Conservation (phyloP, 2,113 vertebrate species). For the Mormyrus lacerda region DNA sequence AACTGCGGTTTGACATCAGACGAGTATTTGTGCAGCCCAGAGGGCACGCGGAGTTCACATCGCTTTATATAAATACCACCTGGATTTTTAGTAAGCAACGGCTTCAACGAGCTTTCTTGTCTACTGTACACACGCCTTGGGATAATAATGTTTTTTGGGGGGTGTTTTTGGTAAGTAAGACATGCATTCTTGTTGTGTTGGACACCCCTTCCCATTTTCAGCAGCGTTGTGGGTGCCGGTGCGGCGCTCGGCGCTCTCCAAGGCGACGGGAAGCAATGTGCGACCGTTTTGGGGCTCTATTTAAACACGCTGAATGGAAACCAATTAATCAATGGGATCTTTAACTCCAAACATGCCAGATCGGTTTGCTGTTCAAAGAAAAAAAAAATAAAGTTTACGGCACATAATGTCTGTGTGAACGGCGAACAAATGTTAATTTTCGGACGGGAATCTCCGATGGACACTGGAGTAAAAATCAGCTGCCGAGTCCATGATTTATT, state of each 20-base stretch:
- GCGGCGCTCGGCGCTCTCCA: background rate
- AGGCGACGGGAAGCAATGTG: background rate
- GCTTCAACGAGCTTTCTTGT: background rate
- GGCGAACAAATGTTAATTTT: background rate
- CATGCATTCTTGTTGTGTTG: background rate
- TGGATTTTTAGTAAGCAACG: background rate
- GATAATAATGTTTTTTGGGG: background rate
- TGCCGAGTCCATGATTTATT: background rate
- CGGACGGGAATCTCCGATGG: background rate
- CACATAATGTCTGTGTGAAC: background rate
- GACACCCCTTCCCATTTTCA: background rate
- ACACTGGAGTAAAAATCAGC: background rate
- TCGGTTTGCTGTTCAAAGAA: background rate
- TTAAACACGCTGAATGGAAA: background rate
- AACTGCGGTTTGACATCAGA: background rate
- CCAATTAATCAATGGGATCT: conserved; percentile 10
- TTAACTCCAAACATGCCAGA: background rate
- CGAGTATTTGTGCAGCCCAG: background rate
- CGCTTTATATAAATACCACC: background rate
- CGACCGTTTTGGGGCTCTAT: background rate
- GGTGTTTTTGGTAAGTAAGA: background rate
- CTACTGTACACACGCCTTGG: background rate
- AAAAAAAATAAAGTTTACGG: background rate
- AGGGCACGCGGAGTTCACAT: background rate
- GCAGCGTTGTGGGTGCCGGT: background rate